A percentile compares a stretch with the other conserved stretches of the same genome.
Evolutionary conservation across 2,113 vertebrate genomes (phyloP).

Genomic region (Mystacornis crossleyi): DNA sequence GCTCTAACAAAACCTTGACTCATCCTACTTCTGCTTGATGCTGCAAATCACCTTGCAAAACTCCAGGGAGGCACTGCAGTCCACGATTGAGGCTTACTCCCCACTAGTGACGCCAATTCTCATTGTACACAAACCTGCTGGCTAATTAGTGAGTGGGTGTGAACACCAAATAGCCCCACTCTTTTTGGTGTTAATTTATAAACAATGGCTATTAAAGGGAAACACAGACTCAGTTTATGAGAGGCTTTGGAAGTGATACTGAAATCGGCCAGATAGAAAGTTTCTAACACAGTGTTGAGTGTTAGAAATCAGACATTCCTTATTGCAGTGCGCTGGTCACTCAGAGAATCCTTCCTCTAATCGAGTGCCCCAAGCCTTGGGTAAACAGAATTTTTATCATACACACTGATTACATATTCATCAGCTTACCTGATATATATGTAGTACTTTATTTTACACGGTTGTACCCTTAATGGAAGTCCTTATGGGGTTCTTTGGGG

Average conservation of each 20-base stretch:
- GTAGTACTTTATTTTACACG: neutral
- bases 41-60: neutral
- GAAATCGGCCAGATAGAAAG: neutral
- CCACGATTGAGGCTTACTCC: neutral
- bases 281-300: neutral
- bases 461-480: neutral
- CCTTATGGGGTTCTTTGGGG: neutral
- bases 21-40: neutral
- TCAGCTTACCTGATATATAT: neutral
- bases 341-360: neutral
- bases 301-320: neutral
- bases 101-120: neutral
- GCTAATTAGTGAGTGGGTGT: neutral
- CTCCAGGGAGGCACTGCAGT: neutral
- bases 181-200: neutral
- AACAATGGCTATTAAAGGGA: neutral
- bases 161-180: neutral
- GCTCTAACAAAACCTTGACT: neutral
- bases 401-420: neutral
- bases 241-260: neutral
- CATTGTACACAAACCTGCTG: neutral
- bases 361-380: accelerated
- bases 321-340: neutral
- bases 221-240: neutral
- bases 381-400: neutral